Evolutionary conservation across 1,140 invertebrate genomes (phyloP), one percentile per base, ranked within the genome.

Genomic region (Tetramorium simillimum): DNA sequence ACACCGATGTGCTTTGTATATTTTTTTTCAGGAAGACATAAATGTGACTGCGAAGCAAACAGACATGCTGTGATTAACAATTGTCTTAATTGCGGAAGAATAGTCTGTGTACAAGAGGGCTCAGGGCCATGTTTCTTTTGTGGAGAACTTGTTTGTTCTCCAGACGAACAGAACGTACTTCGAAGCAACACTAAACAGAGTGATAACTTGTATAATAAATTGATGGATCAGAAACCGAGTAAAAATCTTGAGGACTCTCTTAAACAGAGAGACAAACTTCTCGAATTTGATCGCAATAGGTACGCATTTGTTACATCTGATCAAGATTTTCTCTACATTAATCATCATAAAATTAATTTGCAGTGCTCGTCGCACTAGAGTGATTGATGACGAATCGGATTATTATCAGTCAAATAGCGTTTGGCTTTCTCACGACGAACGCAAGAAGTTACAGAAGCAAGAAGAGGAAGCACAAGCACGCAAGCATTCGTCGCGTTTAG

Each of bases 61-160:
- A 98, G 97, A 93, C 99, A 99, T 95, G 95, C 96, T 70, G 95
- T 99, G 14, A 96, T 99, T 67, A 99, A 98, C 93, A 99, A 99
- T 95, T 99, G 99, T 92, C 92, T 98, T 0, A 97, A 97, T 75
- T 99, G 99, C 96, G 99, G 99, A 0, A 96, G 99, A 87, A 98
- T 99, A 92, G 98, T 99, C 33, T 99, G 99, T 95, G 96, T 96
- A 76, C 99, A 99, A 95, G 99, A 99, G 96, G 99, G 99, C 2
- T 97, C 98, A 51, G 99, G 99, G 0, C 98, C 98, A 1, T 99
- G 99, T 94, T 96, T 99, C 14, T 99, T 98, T 92, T 99, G 99
- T 96, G 97, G 97, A 2, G 96, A 97, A 90, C 94, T 98, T 87
- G 98, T 98, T 94, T 98, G 97, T 92, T 97, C 97, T 2, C 95